phyloP scores from a whole-genome alignment of 2,797 vertebrate genomes.

The Cyprinodon diabolis region DNA sequence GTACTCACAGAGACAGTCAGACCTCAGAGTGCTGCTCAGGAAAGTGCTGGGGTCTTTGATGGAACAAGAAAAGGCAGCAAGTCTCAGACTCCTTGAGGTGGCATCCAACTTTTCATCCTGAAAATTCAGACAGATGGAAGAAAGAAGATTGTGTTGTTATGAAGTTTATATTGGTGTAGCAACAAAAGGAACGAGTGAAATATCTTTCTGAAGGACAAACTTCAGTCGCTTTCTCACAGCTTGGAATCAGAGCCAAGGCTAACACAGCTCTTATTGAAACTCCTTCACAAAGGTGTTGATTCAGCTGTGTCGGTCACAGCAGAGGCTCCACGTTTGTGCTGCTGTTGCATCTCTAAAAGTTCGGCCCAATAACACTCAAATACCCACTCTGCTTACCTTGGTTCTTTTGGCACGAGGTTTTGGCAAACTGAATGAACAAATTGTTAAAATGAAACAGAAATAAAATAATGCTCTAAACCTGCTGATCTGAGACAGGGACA shows the following conservation, averaged over 20 bases:
- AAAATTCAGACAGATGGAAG: not conserved
- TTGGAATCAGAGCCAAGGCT: not conserved
- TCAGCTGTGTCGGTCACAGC: slow-evolving; percentile 1
- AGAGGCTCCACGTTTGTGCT: not conserved
- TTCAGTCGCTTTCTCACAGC: not conserved
- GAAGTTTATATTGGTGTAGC: not conserved
- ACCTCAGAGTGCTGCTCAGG: slow-evolving; percentile 79
- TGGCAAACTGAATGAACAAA: not conserved
- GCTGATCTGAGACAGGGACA: no score
- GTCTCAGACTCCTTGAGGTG: slow-evolving; percentile 72
- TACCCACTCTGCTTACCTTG: not conserved
- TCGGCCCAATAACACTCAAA: not conserved
- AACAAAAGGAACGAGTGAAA: not conserved
- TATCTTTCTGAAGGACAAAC: not conserved
- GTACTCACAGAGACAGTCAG: slow-evolving; percentile 84
- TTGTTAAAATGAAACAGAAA: slow-evolving; percentile 1
- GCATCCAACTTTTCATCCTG: slow-evolving; percentile 84
- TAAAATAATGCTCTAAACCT: not conserved
- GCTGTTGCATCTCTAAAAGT: not conserved
- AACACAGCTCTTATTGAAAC: not conserved
- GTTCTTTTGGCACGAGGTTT: not conserved
- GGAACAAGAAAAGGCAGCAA: slow-evolving; percentile 78
- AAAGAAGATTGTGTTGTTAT: not conserved
- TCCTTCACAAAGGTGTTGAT: slow-evolving; percentile 8
- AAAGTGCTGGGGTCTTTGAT: slow-evolving; percentile 73